A percentile compares a stretch with the other conserved stretches of the same genome.
Conservation (phyloP, 2,888 invertebrate species). For the Ophion ellenae region DNA sequence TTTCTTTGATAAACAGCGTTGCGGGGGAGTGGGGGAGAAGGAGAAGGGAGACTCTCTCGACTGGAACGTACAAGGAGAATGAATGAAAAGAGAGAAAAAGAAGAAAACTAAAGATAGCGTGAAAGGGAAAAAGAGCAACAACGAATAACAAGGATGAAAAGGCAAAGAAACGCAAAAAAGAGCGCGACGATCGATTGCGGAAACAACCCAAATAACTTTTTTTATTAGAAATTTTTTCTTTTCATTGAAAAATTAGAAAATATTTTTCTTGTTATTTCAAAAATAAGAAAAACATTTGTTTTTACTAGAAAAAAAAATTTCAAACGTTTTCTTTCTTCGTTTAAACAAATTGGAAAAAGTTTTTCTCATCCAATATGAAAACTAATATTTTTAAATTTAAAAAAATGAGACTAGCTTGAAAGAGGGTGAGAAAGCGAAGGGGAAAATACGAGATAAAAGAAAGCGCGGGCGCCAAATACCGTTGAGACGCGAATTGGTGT, state of each 20-base stretch:
- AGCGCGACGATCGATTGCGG: background rate
- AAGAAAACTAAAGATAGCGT: no score
- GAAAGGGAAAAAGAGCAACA: background rate
- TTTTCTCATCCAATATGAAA: background rate
- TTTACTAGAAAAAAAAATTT: background rate
- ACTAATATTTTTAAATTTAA: background rate
- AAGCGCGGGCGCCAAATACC: background rate
- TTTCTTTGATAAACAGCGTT: background rate
- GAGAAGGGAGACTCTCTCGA: background rate
- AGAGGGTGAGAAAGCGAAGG: background rate
- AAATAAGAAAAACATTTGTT: background rate
- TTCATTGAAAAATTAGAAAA: background rate
- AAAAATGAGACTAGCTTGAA: background rate
- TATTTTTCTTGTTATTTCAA: background rate
- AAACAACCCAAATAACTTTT: background rate
- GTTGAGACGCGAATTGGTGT: no score
- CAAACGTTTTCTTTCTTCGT: background rate
- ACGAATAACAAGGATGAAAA: background rate
- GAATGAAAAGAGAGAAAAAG: no score
- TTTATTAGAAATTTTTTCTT: background rate
- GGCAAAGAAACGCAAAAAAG: background rate
- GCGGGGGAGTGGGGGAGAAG: background rate
- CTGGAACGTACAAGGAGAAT: background rate
- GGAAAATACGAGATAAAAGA: background rate
- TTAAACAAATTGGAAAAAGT: no score